Percentiles rank a stretch among this genome's conserved stretches.
phyloP scores from a whole-genome alignment of 1,140 invertebrate species.

The Frieseomelitta varia region DNA sequence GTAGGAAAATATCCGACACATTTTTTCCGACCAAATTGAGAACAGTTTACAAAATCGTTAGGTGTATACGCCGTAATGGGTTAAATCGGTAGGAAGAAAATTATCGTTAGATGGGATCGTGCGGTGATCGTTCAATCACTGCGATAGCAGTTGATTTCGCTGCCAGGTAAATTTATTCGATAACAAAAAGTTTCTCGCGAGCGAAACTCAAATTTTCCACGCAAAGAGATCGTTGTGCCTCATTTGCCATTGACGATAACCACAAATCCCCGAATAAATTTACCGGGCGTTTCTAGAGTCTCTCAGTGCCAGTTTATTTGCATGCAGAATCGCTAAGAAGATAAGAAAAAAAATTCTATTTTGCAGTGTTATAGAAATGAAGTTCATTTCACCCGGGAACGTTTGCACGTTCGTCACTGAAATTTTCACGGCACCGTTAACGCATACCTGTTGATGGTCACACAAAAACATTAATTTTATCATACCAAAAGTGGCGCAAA shows the following conservation, averaged over 20 bases:
- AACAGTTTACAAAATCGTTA: slow-evolving; percentile 3
- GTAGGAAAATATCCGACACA: background rate
- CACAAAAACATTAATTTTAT: slow-evolving; percentile 50
- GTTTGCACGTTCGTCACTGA: slow-evolving; percentile 59
- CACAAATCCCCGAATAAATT: slow-evolving; percentile 36
- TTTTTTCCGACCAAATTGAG: background rate
- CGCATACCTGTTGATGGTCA: slow-evolving; percentile 52
- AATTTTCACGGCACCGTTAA: slow-evolving; percentile 62
- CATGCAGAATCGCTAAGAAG: slow-evolving; percentile 54
- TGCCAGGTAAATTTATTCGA: slow-evolving; percentile 37
- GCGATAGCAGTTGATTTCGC: slow-evolving; percentile 30
- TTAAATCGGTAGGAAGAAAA: background rate
- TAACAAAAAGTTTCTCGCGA: background rate
- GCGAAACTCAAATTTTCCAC: background rate
- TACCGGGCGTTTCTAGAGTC: slow-evolving; percentile 24
- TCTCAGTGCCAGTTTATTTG: slow-evolving; percentile 46
- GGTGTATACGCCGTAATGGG: background rate
- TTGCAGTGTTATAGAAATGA: slow-evolving; percentile 51
- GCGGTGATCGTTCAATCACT: slow-evolving; percentile 37
- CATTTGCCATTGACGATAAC: background rate
- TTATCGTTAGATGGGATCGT: slow-evolving; percentile 26
- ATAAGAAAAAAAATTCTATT: slow-evolving; percentile 12
- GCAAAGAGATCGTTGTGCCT: background rate
- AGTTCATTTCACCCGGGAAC: slow-evolving; percentile 55
- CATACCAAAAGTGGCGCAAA: slow-evolving; percentile 6